phyloP scores from a whole-genome alignment of 2,888 invertebrate species.

The Automeris io region DNA sequence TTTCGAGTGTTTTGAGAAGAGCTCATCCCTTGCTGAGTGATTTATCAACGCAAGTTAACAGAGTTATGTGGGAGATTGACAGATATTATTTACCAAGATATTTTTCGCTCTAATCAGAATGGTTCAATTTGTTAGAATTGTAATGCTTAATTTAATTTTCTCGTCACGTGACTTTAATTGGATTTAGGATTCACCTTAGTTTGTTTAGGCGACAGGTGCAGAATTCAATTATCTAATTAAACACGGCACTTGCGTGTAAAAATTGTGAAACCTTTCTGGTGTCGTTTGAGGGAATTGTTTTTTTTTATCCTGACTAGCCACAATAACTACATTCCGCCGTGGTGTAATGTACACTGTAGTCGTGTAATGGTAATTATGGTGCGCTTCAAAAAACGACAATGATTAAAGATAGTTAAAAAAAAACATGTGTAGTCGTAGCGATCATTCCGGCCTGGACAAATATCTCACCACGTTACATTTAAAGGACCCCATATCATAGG shows the following conservation, averaged over 20 bases:
- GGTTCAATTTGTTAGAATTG: background rate
- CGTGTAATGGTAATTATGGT: no score
- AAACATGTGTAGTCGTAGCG: no score
- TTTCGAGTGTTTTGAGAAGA: constrained; percentile 22
- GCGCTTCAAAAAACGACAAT: no score
- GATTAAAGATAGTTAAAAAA: no score
- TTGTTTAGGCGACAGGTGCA: constrained; percentile 3
- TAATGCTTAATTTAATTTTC: constrained; percentile 12
- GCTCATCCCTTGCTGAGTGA: constrained; percentile 22
- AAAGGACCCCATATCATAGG: no score
- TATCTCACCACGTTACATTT: no score
- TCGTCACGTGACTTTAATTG: constrained; percentile 4
- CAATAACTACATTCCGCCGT: no score
- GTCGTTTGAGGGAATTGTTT: no score
- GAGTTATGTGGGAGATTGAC: constrained; percentile 32
- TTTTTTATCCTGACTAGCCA: no score
- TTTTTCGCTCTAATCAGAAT: constrained; percentile 32
- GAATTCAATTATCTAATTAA: constrained; percentile 2
- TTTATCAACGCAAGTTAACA: constrained; percentile 33
- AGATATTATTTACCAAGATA: constrained; percentile 21
- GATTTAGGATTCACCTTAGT: constrained; percentile 2
- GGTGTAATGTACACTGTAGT: no score
- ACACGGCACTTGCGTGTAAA: background rate
- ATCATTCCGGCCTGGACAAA: no score
- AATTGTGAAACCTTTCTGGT: background rate